These are phyloP conservation scores for Coracias cyanogaster DNA, from an alignment of 2,797 vertebrate genomes.

Conservation along the genomic window DNA sequence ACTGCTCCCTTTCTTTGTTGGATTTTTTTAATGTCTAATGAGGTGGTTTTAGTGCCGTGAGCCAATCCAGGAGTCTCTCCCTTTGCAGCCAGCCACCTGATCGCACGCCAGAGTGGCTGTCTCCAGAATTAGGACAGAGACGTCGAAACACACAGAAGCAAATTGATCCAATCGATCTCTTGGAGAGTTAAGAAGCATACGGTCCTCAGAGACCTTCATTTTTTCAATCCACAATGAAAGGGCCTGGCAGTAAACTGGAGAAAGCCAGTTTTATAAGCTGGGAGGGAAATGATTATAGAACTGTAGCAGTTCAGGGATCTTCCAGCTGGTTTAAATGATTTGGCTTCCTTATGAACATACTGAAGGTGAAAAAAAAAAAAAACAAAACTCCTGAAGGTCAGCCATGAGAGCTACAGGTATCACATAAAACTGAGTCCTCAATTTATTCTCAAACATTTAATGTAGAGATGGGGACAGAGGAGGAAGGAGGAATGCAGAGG, in stretches of 20 bases:
- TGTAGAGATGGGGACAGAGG: not conserved
- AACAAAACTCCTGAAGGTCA: not conserved
- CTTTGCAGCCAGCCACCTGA: not conserved
- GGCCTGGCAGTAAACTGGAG: constrained; percentile 30
- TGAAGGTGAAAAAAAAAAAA: not conserved
- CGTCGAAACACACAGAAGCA: constrained; percentile 11
- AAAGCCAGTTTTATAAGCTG: constrained; percentile 53
- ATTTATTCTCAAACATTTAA: not conserved
- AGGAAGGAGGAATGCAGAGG: not conserved
- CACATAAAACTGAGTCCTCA: not conserved
- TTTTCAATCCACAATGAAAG: constrained; percentile 49
- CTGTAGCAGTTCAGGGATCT: constrained; percentile 1
- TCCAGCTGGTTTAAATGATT: constrained; percentile 57
- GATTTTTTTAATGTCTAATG: not conserved
- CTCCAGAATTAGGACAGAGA: constrained; percentile 46
- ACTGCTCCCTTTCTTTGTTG: not conserved
- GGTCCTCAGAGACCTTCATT: constrained; percentile 38
- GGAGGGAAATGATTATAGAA: constrained; percentile 53
- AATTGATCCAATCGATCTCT: constrained; percentile 59
- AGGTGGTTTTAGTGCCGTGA: not conserved
- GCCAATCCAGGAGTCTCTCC: not conserved
- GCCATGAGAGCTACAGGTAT: not conserved
- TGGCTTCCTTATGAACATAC: not conserved
- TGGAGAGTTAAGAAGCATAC: not conserved
- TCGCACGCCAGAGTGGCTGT: not conserved